A percentile compares a stretch with the other conserved stretches of the same genome.
These are phyloP conservation scores for Todiramphus chloris DNA, from an alignment of 2,113 vertebrate genomes.

Conservation along the genomic window DNA sequence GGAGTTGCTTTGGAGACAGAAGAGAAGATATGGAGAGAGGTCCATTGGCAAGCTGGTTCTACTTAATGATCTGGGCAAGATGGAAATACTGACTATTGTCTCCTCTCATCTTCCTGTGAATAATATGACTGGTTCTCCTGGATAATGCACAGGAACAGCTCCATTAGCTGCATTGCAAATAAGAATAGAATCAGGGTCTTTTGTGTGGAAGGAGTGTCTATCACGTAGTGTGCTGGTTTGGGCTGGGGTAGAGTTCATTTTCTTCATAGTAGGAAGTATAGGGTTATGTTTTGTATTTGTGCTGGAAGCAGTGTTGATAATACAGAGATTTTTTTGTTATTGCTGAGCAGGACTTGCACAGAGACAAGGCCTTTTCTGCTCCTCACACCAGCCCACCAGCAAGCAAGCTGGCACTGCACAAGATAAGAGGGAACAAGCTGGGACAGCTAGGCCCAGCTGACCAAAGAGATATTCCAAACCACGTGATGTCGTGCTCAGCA, in stretches of 20 bases:
- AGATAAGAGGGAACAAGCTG: not conserved
- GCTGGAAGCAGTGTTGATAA: not conserved
- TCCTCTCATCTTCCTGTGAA: not conserved
- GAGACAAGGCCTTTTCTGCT: not conserved
- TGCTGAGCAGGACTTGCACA: not conserved
- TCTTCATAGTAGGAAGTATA: not conserved
- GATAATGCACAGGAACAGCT: not conserved
- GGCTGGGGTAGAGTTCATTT: not conserved
- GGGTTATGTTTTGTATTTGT: not conserved
- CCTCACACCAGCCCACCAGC: not conserved
- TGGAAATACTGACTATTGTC: not conserved
- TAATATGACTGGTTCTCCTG: not conserved
- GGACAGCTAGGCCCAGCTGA: not conserved
- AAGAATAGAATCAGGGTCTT: not conserved
- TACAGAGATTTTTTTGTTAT: not conserved
- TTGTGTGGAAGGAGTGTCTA: not conserved
- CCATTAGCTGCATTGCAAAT: not conserved
- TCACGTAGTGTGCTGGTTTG: not conserved
- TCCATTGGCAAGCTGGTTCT: not conserved
- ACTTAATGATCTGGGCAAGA: not conserved
- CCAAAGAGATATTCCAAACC: not conserved
- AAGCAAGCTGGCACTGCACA: not conserved
- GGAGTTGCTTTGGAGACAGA: not conserved
- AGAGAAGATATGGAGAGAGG: not conserved
- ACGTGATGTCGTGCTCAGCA: not conserved